phyloP scores from a whole-genome alignment of 2,888 invertebrate genomes.

The Hyppa rectilinea region DNA sequence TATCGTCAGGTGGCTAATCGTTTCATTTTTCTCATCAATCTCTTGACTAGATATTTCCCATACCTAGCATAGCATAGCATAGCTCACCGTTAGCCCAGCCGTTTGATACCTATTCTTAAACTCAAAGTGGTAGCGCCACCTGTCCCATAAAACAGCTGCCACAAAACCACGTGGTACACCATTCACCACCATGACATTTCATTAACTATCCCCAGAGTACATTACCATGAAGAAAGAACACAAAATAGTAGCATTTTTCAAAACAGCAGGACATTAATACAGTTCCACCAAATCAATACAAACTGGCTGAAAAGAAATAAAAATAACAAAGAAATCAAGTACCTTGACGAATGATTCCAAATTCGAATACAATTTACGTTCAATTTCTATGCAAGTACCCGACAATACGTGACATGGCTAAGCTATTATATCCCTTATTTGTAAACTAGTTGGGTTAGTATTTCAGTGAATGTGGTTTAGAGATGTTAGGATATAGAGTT shows the following conservation, averaged over 20 bases:
- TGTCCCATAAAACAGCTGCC: slow-evolving; percentile 54
- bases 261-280: slow-evolving; percentile 59
- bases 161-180: slow-evolving; percentile 15
- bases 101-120: no score
- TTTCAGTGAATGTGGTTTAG: background rate
- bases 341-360: slow-evolving; percentile 84
- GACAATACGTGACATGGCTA: background rate
- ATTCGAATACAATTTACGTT: slow-evolving; percentile 76
- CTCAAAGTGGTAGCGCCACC: slow-evolving; percentile 42
- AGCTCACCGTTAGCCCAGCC: no score
- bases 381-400: slow-evolving; percentile 53
- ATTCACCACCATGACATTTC: slow-evolving; percentile 49
- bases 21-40: background rate
- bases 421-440: slow-evolving; percentile 18
- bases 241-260: slow-evolving; percentile 48
- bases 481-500: slow-evolving; percentile 67
- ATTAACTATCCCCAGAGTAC: slow-evolving; percentile 48
- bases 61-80: no score
- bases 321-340: slow-evolving; percentile 73
- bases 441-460: fast-evolving
- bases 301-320: slow-evolving; percentile 69
- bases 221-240: slow-evolving; percentile 49
- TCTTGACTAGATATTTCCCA: no score
- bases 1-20: no score
- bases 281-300: slow-evolving; percentile 68